phyloP scores from a whole-genome alignment of 2,797 vertebrate species.

The Prionace glauca region DNA sequence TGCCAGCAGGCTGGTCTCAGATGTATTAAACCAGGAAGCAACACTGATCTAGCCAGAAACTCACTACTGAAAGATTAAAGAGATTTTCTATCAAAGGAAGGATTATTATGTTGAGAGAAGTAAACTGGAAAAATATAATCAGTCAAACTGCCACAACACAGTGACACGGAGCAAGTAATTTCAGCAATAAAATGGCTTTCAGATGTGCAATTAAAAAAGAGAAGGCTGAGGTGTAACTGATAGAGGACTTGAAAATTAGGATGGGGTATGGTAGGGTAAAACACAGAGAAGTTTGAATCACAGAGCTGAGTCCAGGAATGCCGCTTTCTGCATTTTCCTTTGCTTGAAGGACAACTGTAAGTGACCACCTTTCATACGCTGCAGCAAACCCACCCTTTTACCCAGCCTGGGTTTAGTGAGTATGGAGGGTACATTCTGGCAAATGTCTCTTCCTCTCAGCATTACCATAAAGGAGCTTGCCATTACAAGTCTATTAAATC shows the following conservation, averaged over 20 bases:
- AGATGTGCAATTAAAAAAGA: not conserved
- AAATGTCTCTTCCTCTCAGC: not conserved
- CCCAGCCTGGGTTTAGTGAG: no score
- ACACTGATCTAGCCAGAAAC: not conserved
- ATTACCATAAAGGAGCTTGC: not conserved
- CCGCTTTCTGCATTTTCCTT: not conserved
- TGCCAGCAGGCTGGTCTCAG: not conserved
- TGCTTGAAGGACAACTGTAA: not conserved
- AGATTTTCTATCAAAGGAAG: conserved; percentile 20
- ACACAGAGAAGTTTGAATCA: not conserved
- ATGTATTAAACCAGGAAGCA: conserved; percentile 10
- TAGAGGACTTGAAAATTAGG: not conserved
- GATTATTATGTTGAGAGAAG: conserved; percentile 24
- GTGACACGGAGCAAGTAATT: conserved; percentile 10
- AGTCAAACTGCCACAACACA: not conserved
- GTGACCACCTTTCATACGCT: not conserved
- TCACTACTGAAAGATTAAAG: conserved; percentile 14
- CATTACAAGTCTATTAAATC: not conserved
- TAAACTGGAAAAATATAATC: conserved; percentile 17
- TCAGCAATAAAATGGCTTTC: not conserved
- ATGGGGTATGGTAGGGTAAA: not conserved
- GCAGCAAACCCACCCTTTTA: not conserved
- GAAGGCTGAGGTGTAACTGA: not conserved
- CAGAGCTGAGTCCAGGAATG: not conserved
- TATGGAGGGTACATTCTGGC: not conserved